A percentile compares a stretch with the other conserved stretches of the same genome.
Conservation (phyloP, 2,113 vertebrate genomes). For the Heterotis niloticus region DNA sequence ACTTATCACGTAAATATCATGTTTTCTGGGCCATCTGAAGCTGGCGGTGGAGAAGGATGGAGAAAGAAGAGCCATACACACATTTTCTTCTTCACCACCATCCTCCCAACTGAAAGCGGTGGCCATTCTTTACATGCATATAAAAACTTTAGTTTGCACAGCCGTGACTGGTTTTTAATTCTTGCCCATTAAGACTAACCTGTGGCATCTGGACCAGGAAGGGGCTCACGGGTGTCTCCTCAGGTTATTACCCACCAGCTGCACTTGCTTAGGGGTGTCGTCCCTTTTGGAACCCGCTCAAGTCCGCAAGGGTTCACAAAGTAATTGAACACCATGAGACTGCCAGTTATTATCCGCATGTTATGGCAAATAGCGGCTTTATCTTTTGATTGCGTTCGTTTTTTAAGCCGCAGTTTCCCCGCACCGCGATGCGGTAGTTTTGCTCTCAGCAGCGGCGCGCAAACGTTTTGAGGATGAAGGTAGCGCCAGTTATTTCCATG, state of each 20-base stretch:
- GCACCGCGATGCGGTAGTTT: constrained; percentile 4
- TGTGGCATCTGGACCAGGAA: constrained; percentile 24
- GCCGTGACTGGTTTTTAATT: constrained; percentile 22
- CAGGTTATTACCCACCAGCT: constrained; percentile 24
- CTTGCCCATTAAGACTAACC: constrained; percentile 31
- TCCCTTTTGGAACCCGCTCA: constrained; percentile 20
- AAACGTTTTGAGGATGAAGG: neutral
- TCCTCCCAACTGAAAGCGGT: too few relatives aligned
- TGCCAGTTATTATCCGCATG: neutral
- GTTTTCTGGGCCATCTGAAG: too few relatives aligned
- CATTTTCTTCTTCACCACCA: too few relatives aligned
- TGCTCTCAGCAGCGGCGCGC: neutral
- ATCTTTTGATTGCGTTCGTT: neutral
- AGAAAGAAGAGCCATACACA: too few relatives aligned
- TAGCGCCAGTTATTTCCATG: neutral
- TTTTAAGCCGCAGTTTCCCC: neutral
- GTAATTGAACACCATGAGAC: constrained; percentile 5
- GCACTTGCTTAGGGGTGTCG: constrained; percentile 22
- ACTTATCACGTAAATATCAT: too few relatives aligned
- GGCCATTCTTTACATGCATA: neutral
- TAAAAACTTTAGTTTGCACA: neutral
- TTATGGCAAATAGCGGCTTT: neutral
- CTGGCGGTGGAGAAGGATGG: too few relatives aligned
- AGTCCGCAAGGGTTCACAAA: constrained; percentile 1
- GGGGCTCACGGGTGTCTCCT: neutral